Conservation (phyloP, 2,113 vertebrate species). For the Oncorhynchus tshawytscha region DNA sequence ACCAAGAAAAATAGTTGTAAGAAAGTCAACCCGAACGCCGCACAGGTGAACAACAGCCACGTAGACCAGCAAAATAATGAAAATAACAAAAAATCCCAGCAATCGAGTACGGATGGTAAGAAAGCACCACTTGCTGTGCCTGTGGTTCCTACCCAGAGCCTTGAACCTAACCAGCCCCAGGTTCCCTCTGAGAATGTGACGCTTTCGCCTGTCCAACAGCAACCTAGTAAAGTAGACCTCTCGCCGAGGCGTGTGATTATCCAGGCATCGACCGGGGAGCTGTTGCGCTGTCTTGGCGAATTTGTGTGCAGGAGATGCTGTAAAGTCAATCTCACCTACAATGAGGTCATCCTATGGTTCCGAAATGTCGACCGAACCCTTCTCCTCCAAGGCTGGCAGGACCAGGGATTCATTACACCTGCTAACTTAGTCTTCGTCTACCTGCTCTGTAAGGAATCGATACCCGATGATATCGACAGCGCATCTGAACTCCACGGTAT, state of each 20-base stretch:
- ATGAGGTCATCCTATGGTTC: slow-evolving; percentile 93
- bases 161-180: slow-evolving; percentile 11
- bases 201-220: slow-evolving; percentile 66
- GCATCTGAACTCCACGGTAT: slow-evolving; percentile 86
- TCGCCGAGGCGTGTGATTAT: slow-evolving; percentile 88
- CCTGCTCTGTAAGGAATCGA: slow-evolving; percentile 87
- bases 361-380: slow-evolving; percentile 95
- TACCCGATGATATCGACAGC: slow-evolving; percentile 81
- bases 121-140: slow-evolving; percentile 79
- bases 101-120: slow-evolving; percentile 61
- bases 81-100: slow-evolving; percentile 62
- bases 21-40: slow-evolving; percentile 85
- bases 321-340: slow-evolving; percentile 86
- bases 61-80: slow-evolving; percentile 72
- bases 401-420: slow-evolving; percentile 95
- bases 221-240: slow-evolving; percentile 68
- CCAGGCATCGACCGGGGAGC: slow-evolving; percentile 94
- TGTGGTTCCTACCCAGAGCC: slow-evolving; percentile 63
- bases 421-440: slow-evolving; percentile 97
- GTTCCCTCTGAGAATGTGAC: slow-evolving; percentile 46
- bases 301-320: slow-evolving; percentile 93
- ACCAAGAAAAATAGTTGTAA: slow-evolving; percentile 89
- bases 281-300: slow-evolving; percentile 91
- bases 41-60: slow-evolving; percentile 43
- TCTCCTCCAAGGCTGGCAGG: slow-evolving; percentile 96